A percentile compares a stretch with the other conserved stretches of the same genome.
Conservation (phyloP, 2,797 vertebrate species). For the Cyprinodon diabolis region DNA sequence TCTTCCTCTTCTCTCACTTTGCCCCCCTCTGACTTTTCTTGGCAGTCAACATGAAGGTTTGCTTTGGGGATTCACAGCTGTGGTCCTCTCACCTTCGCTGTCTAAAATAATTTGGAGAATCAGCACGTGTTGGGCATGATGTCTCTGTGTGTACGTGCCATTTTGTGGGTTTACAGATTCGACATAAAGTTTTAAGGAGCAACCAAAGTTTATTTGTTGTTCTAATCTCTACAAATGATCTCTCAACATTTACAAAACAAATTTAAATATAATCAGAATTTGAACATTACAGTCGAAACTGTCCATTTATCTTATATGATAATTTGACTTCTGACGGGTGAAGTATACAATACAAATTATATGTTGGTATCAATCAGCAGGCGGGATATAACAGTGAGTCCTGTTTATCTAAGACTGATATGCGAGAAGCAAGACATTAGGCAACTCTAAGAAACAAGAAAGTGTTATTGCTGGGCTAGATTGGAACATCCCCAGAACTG, state of each 20-base stretch:
- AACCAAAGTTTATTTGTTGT: neutral
- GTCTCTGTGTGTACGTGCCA: conserved; percentile 13
- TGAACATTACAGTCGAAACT: neutral
- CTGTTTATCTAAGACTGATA: no score
- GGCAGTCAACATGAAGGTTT: conserved; percentile 53
- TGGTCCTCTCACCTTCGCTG: conserved; percentile 53
- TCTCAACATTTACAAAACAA: neutral
- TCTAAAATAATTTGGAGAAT: conserved; percentile 45
- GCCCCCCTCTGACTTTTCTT: conserved; percentile 44
- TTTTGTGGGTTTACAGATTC: conserved; percentile 11
- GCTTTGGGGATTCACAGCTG: conserved; percentile 51
- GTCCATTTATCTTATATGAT: no score
- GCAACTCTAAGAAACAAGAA: no score
- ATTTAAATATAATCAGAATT: neutral
- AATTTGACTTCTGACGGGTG: no score
- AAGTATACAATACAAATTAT: no score
- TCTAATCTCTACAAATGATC: neutral
- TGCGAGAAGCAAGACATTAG: no score
- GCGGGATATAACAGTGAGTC: no score
- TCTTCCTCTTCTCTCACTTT: conserved; percentile 19
- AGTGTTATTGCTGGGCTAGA: no score
- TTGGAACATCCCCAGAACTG: no score
- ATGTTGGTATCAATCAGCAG: no score
- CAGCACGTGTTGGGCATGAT: conserved; percentile 34
- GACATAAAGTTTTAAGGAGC: neutral